phyloP scores from a whole-genome alignment of 1,140 invertebrate genomes.

The Drosophila lacertosa region DNA sequence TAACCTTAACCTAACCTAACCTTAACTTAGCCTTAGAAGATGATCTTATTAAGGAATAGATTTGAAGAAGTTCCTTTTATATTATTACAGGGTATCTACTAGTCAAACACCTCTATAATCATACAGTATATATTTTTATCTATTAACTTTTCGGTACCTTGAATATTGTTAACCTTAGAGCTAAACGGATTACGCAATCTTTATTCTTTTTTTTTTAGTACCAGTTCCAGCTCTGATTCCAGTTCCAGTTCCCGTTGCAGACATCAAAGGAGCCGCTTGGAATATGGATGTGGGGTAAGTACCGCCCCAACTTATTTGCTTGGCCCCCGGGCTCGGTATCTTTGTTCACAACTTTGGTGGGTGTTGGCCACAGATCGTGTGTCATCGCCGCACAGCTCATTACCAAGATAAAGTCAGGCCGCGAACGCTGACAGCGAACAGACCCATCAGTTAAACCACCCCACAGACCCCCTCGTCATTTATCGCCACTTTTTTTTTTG shows the following conservation, averaged over 20 bases:
- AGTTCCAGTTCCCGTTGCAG: constrained; percentile 6
- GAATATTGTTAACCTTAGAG: no score
- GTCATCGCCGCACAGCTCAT: constrained; percentile 50
- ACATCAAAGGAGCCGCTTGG: constrained; percentile 57
- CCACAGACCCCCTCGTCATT: not conserved
- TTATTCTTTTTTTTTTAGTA: not conserved
- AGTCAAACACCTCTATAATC: no score
- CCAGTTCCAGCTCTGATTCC: not conserved
- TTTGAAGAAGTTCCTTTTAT: no score
- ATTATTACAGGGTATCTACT: no score
- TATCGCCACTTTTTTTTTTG: not conserved
- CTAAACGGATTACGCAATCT: not conserved
- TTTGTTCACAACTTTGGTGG: constrained; percentile 69
- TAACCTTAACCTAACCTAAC: no score
- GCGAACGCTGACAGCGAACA: constrained; percentile 8
- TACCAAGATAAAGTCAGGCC: constrained; percentile 47
- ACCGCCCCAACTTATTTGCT: constrained; percentile 53
- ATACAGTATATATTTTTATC: no score
- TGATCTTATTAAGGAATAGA: no score
- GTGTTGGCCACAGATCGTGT: constrained; percentile 63
- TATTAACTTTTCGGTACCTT: no score
- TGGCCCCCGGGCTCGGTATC: constrained; percentile 34
- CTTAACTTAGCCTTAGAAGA: no score
- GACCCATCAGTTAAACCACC: not conserved
- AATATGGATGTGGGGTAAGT: constrained; percentile 62